A percentile compares a stretch with the other conserved stretches of the same genome.
Evolutionary conservation across 2,113 vertebrate genomes (phyloP).

Genomic region (Nannobrachium achirus): DNA sequence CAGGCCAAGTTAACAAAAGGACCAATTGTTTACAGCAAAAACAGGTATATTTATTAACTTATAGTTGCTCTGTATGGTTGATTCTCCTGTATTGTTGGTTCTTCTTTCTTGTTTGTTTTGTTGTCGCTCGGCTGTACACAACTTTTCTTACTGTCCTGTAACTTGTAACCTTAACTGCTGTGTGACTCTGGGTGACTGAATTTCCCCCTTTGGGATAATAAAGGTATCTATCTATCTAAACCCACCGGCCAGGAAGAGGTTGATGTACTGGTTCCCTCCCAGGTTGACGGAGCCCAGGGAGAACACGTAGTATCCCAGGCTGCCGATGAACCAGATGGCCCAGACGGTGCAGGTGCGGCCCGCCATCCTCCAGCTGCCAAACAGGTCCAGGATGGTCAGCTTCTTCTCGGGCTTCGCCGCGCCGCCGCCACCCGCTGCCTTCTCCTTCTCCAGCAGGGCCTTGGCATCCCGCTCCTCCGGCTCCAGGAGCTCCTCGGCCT

Average conservation of each 20-base stretch:
- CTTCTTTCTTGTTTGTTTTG: no score
- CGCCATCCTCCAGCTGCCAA: constrained; percentile 84
- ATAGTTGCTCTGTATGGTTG: not conserved
- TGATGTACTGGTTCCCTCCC: constrained; percentile 90
- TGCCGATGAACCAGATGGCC: constrained; percentile 93
- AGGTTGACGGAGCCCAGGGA: constrained; percentile 88
- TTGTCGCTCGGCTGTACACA: no score
- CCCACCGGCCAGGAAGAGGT: constrained; percentile 91
- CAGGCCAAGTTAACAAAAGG: no score
- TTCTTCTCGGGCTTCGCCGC: constrained; percentile 67
- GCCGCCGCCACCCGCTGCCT: not conserved
- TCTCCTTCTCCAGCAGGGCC: constrained; percentile 41
- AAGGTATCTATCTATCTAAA: no score
- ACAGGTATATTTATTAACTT: no score
- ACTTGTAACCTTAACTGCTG: no score
- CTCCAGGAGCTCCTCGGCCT: constrained; percentile 83
- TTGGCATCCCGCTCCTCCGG: constrained; percentile 49
- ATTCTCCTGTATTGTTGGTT: no score
- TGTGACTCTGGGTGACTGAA: no score
- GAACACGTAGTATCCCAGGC: constrained; percentile 92
- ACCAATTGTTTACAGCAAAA: no score
- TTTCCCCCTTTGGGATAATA: no score
- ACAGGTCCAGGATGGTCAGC: constrained; percentile 87
- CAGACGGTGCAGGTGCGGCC: constrained; percentile 88
- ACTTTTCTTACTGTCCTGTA: no score